Base-by-base conservation (phyloP, 1,140 invertebrate genomes). In the Meloidogyne floridensis region DNA sequence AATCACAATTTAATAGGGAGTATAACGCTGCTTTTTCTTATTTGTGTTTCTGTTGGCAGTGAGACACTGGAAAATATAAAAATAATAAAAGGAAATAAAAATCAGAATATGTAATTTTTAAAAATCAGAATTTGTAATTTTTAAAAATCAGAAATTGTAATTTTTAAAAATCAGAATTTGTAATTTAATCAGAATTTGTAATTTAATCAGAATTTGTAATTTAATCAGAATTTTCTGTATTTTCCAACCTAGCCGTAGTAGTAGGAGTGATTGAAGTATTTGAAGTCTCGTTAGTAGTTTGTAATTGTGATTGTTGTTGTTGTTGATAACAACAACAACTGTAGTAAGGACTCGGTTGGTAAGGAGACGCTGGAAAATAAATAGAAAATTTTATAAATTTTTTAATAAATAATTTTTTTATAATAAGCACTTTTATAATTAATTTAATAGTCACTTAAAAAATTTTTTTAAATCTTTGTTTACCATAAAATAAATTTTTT, bases 271-370 rank as follows among this genome's bases (percentile, higher is more conserved):
- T 32, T 7, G 53, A 11, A 10, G 53, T 70, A 15, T 32, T 76
- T 56, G 10, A 15, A n/a, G 8, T 69, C 1, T 8, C 51, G 18
- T 59, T 4, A 70, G 47, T 65, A 65, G 15, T 15, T 65, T 65
- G 59, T 65, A 65, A 5, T 65, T 65, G 59, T 5, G 59, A n/a
- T 32, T 77, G 76, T 69, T 77, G 76, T 47, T 77, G 76, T 47
- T 77, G 76, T 4, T 69, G 70, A n/a, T 20, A 15, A 70, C 4
- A 69, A 10, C 3, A 47, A 47, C 13, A 43, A 73, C 4, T 73
- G 56, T 15, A 59, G 56, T 3, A 4, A 13, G 13, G 7, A n/a
- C 59, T 65, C 20, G 20, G 20, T 20, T 20, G n/a, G 7, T 7
- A 47, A 47, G 3, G 20, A 20, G 20, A 20, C 20, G 20, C 20